Percentiles rank a stretch among this genome's conserved stretches.
Evolutionary conservation across 2,888 invertebrate species (phyloP).

Genomic region (Carpatolechia fugitivella): DNA sequence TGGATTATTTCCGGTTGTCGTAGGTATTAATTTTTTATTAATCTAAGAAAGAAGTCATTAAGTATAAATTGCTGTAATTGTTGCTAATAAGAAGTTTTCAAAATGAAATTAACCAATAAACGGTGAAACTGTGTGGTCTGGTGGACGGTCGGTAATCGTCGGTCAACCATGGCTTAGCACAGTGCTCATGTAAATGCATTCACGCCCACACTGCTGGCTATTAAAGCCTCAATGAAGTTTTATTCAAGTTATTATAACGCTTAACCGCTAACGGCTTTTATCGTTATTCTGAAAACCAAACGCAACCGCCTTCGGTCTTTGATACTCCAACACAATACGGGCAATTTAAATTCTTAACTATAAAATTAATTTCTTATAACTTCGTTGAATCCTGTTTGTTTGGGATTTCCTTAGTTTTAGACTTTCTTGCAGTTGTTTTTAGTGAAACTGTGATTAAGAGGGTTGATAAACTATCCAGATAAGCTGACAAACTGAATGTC

Average conservation of each 20-base stretch:
- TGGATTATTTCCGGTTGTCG: too few species aligned
- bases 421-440: too few species aligned
- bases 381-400: too few species aligned
- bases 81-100: conserved; percentile 14
- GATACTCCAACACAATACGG: too few species aligned
- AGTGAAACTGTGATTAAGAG: not conserved
- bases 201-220: conserved; percentile 15
- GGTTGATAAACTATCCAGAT: too few species aligned
- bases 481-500: too few species aligned
- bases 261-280: not conserved
- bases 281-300: not conserved
- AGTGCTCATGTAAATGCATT: conserved; percentile 6
- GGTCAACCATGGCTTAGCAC: conserved; percentile 19
- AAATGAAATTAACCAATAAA: conserved; percentile 27
- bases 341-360: too few species aligned
- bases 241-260: conserved; percentile 4
- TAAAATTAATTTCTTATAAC: too few species aligned
- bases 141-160: conserved; percentile 26
- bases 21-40: too few species aligned
- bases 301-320: not conserved
- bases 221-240: conserved; percentile 18
- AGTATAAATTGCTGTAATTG: conserved; percentile 14
- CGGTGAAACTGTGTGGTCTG: conserved; percentile 28
- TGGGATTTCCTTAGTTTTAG: too few species aligned
- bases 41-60: not conserved